Percentiles rank a stretch among this genome's conserved stretches.
These are phyloP conservation scores for Hydrolagus affinis DNA, from an alignment of 2,113 vertebrate genomes.

Conservation along the genomic window DNA sequence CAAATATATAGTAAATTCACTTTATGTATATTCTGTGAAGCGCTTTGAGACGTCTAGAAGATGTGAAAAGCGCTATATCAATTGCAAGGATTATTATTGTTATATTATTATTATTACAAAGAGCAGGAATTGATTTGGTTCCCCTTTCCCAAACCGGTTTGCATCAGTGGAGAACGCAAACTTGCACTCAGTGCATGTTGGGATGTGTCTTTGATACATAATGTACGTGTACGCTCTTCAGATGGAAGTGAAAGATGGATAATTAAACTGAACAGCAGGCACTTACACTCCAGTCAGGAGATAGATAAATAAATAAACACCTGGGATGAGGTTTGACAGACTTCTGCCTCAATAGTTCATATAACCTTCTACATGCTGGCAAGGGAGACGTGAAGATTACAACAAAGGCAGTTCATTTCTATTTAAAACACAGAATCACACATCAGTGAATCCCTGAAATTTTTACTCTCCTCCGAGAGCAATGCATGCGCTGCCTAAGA, in stretches of 20 bases:
- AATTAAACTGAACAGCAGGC: background rate
- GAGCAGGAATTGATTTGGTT: background rate
- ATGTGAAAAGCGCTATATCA: too few species aligned
- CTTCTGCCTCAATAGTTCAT: background rate
- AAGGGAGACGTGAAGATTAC: too few species aligned
- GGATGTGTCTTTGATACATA: too few species aligned
- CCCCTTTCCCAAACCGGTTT: background rate
- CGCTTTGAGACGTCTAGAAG: too few species aligned
- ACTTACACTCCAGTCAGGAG: background rate
- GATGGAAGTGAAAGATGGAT: background rate
- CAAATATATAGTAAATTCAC: too few species aligned
- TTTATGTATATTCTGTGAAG: too few species aligned
- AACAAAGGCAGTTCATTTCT: background rate
- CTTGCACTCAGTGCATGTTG: background rate
- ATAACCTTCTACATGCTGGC: background rate
- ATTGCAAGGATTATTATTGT: too few species aligned
- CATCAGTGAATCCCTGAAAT: background rate
- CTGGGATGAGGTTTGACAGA: background rate
- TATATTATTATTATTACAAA: too few species aligned
- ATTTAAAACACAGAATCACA: background rate
- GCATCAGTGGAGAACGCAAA: background rate
- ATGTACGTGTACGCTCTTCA: background rate
- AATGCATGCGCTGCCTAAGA: background rate
- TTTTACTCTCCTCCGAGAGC: background rate
- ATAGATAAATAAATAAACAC: constrained; percentile 18